Percentiles rank a stretch among this genome's conserved stretches.
These are phyloP conservation scores for Hypotaenidia philippensis DNA, from an alignment of 2,797 vertebrate species.

Conservation along the genomic window DNA sequence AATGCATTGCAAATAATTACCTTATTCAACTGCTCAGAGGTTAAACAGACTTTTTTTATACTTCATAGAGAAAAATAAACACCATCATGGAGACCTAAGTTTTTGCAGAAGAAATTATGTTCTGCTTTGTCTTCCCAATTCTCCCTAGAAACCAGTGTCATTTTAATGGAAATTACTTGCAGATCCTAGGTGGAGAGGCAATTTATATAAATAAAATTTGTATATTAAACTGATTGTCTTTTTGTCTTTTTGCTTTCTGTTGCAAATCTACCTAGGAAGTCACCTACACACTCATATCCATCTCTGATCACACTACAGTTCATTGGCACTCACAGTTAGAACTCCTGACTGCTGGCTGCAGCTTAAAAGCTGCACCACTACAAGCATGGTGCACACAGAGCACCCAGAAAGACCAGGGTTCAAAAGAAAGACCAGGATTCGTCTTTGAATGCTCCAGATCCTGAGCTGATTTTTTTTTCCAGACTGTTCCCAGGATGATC, in stretches of 20 bases:
- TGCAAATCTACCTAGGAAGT: neutral
- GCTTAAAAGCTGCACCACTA: neutral
- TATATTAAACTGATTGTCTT: neutral
- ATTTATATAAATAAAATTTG: neutral
- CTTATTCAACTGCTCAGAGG: conserved; percentile 39
- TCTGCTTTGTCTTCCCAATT: neutral
- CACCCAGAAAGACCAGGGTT: neutral
- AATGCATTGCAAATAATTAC: conserved; percentile 66
- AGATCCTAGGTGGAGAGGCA: neutral
- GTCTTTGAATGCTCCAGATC: neutral
- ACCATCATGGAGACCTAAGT: neutral
- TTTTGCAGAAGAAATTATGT: neutral
- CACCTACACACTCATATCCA: neutral
- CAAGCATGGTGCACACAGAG: neutral
- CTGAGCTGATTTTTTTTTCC: neutral
- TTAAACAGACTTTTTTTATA: conserved; percentile 35
- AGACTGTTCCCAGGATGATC: neutral
- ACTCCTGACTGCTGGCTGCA: neutral
- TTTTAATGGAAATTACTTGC: neutral
- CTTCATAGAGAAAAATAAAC: conserved; percentile 48
- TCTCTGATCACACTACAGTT: neutral
- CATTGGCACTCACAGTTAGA: neutral
- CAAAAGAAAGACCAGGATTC: neutral
- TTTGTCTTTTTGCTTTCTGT: neutral
- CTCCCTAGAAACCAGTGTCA: neutral